Conservation (phyloP, 1,140 invertebrate genomes). For the Cotesia glomerata region DNA sequence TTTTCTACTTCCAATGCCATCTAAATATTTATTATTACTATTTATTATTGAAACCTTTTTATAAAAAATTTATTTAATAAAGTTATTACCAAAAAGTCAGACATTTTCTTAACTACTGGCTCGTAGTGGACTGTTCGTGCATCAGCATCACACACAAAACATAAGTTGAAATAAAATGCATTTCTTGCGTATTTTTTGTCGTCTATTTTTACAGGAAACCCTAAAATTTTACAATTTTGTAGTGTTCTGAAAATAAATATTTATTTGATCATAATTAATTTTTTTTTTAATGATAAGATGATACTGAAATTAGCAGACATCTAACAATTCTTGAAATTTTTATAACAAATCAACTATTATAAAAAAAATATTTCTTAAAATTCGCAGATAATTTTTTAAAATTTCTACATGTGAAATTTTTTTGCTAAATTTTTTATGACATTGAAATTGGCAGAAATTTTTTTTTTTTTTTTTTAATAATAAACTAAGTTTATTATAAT, state of each 20-base stretch:
- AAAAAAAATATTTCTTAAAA: too few relatives aligned
- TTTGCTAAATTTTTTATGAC: too few relatives aligned
- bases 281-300: too few relatives aligned
- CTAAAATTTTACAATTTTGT: conserved; percentile 86
- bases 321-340: too few relatives aligned
- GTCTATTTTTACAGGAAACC: conserved; percentile 90
- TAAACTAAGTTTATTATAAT: too few relatives aligned
- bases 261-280: not conserved
- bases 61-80: conserved; percentile 33
- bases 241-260: conserved; percentile 68
- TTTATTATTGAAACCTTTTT: conserved; percentile 18
- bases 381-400: too few relatives aligned
- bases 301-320: too few relatives aligned
- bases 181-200: conserved; percentile 92
- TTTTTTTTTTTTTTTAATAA: too few relatives aligned
- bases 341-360: too few relatives aligned
- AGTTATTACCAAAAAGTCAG: conserved; percentile 80
- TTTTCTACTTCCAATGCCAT: conserved; percentile 84
- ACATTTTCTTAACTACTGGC: conserved; percentile 89
- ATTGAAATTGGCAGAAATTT: too few relatives aligned
- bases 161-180: conserved; percentile 93
- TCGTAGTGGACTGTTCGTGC: conserved; percentile 91
- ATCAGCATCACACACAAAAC: conserved; percentile 91
- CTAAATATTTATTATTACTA: conserved; percentile 52
- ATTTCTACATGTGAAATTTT: not conserved